Conservation (phyloP, 2,113 vertebrate species). For the Mesitornis unicolor region DNA sequence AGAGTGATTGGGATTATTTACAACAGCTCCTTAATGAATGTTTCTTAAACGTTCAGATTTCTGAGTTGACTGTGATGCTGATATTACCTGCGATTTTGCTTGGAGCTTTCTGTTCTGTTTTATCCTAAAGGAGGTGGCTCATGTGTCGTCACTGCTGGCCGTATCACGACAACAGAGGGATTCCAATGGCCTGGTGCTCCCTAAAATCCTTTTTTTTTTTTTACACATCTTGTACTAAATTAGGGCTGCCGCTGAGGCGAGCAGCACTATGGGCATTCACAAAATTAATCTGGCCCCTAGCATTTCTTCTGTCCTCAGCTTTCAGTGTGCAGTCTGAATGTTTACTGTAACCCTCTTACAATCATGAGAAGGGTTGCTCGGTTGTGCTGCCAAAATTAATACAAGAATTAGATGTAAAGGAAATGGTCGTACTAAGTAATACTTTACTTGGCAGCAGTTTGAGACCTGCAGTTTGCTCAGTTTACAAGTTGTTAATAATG, state of each 20-base stretch:
- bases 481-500: conserved; percentile 60
- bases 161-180: not conserved
- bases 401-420: conserved; percentile 8
- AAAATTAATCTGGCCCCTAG: not conserved
- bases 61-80: not conserved
- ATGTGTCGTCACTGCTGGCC: not conserved
- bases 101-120: not conserved
- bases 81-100: not conserved
- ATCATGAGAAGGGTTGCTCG: not conserved
- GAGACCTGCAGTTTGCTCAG: not conserved
- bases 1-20: not conserved
- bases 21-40: not conserved
- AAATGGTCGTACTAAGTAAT: conserved; percentile 9
- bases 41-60: not conserved
- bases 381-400: conserved; percentile 21
- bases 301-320: not conserved
- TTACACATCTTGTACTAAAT: not conserved
- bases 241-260: not conserved
- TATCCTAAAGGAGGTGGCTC: not conserved
- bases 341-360: not conserved
- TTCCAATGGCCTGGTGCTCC: not conserved
- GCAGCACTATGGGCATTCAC: not conserved
- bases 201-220: not conserved
- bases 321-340: not conserved
- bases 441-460: conserved; percentile 22